Evolutionary conservation across 1,140 invertebrate genomes (phyloP), one percentile per base, ranked within the genome.

Genomic region (Magallana angulata): DNA sequence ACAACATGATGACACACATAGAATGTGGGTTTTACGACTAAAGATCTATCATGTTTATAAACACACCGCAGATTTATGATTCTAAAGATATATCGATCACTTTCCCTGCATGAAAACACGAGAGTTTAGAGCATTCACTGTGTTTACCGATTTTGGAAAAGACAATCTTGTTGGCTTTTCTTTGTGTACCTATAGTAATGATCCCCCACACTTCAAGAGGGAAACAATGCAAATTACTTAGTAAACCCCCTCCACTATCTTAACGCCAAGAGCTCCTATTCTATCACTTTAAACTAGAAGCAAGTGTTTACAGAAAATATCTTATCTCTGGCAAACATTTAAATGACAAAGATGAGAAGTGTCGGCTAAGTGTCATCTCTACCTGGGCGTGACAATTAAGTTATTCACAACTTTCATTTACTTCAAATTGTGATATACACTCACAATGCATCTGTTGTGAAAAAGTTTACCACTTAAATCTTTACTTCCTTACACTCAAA

Each of bases 251-350:
- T 24, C 24, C 9, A 12, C 24, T 76, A 76, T 76, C 68, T 76
- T 30, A 30, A 18, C 7, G 36, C 24, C 11, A 7, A 12, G 12
- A 12, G 24, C 36, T 36, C 68, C 68, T 24, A 8, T 76, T 76
- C 24, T 36, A 76, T 76, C 68, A 76, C 14, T 11, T 12, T 30
- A 30, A 24, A 36, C 18, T 5, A 8, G 7, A 76, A 30, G 68
- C 36, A 30, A 30, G 7, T 12, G 8, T 9, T 24, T 30, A 76
- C 11, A 76, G 68, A 30, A 76, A 76, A 36, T 11, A 36, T 12
- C 24, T 76, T 76, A 76, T 76, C 68, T 76, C 24, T 36, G 68
- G 36, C 68, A 76, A 76, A 76, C 68, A 76, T 76, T 76, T 76
- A 76, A 11, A 76, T 24, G 68, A 76, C 68, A 1, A 30, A 76